Percentiles rank a stretch among this genome's conserved stretches.
phyloP scores from a whole-genome alignment of 2,888 invertebrate species.

The Didymodactylos carnosus region DNA sequence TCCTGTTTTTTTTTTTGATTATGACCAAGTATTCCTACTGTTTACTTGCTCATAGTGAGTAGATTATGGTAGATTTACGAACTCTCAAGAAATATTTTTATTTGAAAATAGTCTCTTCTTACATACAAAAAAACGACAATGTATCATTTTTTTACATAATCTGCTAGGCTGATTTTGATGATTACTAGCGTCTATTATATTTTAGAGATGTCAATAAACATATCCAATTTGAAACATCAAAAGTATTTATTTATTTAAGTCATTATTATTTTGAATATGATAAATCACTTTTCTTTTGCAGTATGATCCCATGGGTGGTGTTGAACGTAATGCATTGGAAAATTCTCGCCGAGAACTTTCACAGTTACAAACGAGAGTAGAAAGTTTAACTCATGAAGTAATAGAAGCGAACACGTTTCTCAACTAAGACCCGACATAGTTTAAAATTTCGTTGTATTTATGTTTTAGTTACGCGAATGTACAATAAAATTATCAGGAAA shows the following conservation, averaged over 20 bases:
- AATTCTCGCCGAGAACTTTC: background rate
- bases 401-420: background rate
- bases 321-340: conserved; percentile 1
- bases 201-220: background rate
- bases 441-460: background rate
- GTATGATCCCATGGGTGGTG: background rate
- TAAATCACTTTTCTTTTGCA: background rate
- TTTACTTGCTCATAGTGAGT: too few species aligned
- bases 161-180: too few species aligned
- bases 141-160: too few species aligned
- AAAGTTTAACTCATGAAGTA: conserved; percentile 1
- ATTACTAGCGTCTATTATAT: too few species aligned
- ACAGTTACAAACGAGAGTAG: background rate
- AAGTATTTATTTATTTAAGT: too few species aligned
- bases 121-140: too few species aligned
- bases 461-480: conserved; percentile 21
- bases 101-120: too few species aligned
- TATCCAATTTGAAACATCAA: background rate
- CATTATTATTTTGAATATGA: too few species aligned
- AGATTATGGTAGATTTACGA: too few species aligned
- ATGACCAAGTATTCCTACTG: too few species aligned
- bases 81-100: too few species aligned
- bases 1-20: too few species aligned
- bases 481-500: conserved; percentile 25
- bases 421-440: background rate